Conservation (phyloP, 2,888 invertebrate species). For the Ormyrus rosae region DNA sequence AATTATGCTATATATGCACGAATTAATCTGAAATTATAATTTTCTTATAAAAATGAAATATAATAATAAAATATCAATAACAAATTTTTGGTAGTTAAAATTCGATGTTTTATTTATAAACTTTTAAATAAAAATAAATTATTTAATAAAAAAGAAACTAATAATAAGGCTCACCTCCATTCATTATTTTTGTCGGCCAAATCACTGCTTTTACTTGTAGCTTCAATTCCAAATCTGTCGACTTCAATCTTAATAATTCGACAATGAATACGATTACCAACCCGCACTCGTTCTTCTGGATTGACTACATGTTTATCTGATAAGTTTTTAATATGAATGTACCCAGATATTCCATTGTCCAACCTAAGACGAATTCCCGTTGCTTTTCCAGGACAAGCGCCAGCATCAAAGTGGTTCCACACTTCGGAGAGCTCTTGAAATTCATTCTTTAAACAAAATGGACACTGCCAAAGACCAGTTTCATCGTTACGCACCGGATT, state of each 20-base stretch:
- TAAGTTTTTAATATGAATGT: slow-evolving; percentile 94
- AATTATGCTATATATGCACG: too few relatives aligned
- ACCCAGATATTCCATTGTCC: slow-evolving; percentile 95
- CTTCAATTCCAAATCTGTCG: slow-evolving; percentile 94
- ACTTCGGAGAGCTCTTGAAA: slow-evolving; percentile 97
- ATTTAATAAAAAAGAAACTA: not conserved
- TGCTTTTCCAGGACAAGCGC: slow-evolving; percentile 96
- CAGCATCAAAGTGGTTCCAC: slow-evolving; percentile 99
- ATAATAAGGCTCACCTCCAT: slow-evolving; percentile 81
- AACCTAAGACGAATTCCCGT: slow-evolving; percentile 92
- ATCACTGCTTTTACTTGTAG: slow-evolving; percentile 95
- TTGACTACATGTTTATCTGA: slow-evolving; percentile 95
- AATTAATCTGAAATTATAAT: too few relatives aligned
- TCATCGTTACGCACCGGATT: slow-evolving; percentile 97
- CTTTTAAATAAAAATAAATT: not conserved
- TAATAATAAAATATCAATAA: slow-evolving; percentile 12
- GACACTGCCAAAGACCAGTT: slow-evolving; percentile 97
- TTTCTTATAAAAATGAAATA: not conserved
- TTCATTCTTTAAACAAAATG: slow-evolving; percentile 96
- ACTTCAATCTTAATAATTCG: slow-evolving; percentile 97
- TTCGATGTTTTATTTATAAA: too few relatives aligned
- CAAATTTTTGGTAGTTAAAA: too few relatives aligned
- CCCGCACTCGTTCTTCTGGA: slow-evolving; percentile 93
- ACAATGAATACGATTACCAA: slow-evolving; percentile 90
- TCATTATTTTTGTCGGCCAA: slow-evolving; percentile 92